Evolutionary conservation across 2,888 invertebrate genomes (phyloP).

Genomic region (Caenorhabditis wallacei): DNA sequence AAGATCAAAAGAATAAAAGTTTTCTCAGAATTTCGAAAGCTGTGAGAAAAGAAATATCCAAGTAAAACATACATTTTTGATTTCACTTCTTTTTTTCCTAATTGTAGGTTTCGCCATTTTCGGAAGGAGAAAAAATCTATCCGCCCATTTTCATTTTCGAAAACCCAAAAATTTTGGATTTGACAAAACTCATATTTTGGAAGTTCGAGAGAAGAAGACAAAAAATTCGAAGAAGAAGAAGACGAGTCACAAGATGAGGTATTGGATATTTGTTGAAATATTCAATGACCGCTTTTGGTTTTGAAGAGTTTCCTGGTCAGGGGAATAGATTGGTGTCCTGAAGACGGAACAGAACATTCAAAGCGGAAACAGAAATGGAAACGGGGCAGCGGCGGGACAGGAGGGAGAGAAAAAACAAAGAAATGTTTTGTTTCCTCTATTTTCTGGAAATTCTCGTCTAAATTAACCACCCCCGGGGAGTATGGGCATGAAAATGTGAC

Average conservation of each 20-base stretch:
- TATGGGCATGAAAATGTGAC: conserved; percentile 53
- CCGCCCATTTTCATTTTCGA: neutral
- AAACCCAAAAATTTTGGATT: neutral
- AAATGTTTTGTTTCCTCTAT: conserved; percentile 41
- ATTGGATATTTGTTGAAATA: conserved; percentile 29
- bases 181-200: neutral
- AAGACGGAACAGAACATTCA: conserved; percentile 1
- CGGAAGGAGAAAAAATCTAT: neutral
- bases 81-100: neutral
- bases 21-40: too few relatives aligned
- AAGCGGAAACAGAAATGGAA: conserved; percentile 9
- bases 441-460: conserved; percentile 50
- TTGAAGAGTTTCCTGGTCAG: conserved; percentile 32
- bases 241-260: conserved; percentile 20
- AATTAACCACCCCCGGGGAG: conserved; percentile 50
- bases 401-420: conserved; percentile 16
- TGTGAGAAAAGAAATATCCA: too few relatives aligned
- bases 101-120: conserved; percentile 2
- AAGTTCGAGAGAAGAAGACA: conserved; percentile 1
- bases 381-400: conserved; percentile 8
- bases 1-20: too few relatives aligned
- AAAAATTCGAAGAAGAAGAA: neutral
- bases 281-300: conserved; percentile 20
- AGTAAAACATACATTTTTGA: too few relatives aligned
- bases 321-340: conserved; percentile 15